Conservation (phyloP, 1,140 invertebrate species). For the Eciton burchellii region DNA sequence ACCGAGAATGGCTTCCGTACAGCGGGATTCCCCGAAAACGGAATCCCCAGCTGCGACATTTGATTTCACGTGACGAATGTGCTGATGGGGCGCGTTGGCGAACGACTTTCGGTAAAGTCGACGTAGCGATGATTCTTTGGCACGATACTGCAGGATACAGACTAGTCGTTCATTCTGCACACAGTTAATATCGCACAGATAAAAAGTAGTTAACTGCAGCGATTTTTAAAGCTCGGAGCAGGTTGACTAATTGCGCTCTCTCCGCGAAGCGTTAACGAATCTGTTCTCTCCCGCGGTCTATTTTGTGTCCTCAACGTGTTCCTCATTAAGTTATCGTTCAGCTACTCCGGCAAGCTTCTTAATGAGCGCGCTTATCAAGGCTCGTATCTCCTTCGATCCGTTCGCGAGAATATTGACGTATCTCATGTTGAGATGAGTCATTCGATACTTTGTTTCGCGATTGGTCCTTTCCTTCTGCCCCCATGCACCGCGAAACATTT, state of each 20-base stretch:
- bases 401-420: conserved; percentile 34
- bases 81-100: too few species aligned
- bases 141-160: too few species aligned
- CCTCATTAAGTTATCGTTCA: conserved; percentile 47
- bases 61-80: too few species aligned
- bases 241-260: conserved; percentile 41
- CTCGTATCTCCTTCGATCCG: conserved; percentile 14
- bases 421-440: background rate
- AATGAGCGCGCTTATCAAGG: conserved; percentile 43
- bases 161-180: background rate
- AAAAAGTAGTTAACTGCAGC: background rate
- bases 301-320: conserved; percentile 56
- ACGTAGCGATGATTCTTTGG: too few species aligned
- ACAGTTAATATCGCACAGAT: background rate
- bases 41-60: too few species aligned
- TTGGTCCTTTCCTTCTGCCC: too few species aligned
- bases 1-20: too few species aligned
- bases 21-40: too few species aligned
- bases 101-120: too few species aligned
- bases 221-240: background rate
- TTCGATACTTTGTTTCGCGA: background rate
- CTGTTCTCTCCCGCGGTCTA: conserved; percentile 30
- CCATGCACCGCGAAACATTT: too few species aligned
- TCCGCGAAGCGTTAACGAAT: conserved; percentile 49
- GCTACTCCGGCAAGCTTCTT: conserved; percentile 16